phyloP scores from a whole-genome alignment of 2,888 invertebrate genomes.

The Hirtodrosophila alboralis region DNA sequence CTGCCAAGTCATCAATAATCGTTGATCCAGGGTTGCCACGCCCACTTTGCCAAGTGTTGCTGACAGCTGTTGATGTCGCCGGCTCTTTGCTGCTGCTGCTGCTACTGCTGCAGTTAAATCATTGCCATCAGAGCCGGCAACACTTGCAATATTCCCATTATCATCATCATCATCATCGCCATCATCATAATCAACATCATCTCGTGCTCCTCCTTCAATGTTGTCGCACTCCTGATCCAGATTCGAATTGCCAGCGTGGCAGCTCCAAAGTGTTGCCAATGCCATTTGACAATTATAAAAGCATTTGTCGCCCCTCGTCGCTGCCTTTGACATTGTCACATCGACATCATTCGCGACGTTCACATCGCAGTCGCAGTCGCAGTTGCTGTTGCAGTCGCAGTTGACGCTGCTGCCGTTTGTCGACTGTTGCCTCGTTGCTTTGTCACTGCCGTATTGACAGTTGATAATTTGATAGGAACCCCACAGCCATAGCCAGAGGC shows the following conservation, averaged over 20 bases:
- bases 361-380: slow-evolving; percentile 20
- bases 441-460: slow-evolving; percentile 68
- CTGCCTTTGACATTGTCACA: slow-evolving; percentile 60
- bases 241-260: slow-evolving; percentile 42
- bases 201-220: neutral
- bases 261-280: slow-evolving; percentile 58
- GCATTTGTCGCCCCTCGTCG: slow-evolving; percentile 70
- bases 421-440: slow-evolving; percentile 31
- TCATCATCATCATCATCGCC: slow-evolving; percentile 15
- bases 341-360: slow-evolving; percentile 20
- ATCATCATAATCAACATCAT: slow-evolving; percentile 8
- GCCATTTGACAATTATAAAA: slow-evolving; percentile 80
- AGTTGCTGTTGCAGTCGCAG: slow-evolving; percentile 18
- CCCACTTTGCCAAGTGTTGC: slow-evolving; percentile 68
- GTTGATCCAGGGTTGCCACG: slow-evolving; percentile 67
- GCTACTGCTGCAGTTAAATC: slow-evolving; percentile 65
- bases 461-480: slow-evolving; percentile 76
- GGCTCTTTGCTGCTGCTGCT: slow-evolving; percentile 30
- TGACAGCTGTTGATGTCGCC: slow-evolving; percentile 68
- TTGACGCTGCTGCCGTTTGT: slow-evolving; percentile 8
- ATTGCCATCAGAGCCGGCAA: slow-evolving; percentile 48
- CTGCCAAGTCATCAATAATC: slow-evolving; percentile 78
- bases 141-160: slow-evolving; percentile 63
- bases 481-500: slow-evolving; percentile 49
- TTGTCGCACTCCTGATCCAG: slow-evolving; percentile 35